A percentile compares a stretch with the other conserved stretches of the same genome.
Evolutionary conservation across 1,140 invertebrate species (phyloP).

Genomic region (Aphidius ervi): DNA sequence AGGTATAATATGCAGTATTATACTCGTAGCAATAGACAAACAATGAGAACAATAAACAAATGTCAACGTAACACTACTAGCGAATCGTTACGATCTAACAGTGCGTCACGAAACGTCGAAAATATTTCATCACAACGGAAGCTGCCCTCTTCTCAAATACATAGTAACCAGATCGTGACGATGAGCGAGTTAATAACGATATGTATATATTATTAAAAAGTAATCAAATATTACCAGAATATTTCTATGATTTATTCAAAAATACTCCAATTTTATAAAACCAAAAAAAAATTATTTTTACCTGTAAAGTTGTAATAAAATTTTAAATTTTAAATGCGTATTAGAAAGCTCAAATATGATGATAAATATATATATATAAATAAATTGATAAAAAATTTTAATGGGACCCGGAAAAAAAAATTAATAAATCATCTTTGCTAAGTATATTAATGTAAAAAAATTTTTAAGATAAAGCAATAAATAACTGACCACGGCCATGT

Average conservation of each 20-base stretch:
- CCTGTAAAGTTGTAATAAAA: too few relatives aligned
- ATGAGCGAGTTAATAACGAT: slow-evolving; percentile 16
- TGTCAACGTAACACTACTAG: slow-evolving; percentile 25
- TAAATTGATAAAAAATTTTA: too few relatives aligned
- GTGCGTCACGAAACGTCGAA: slow-evolving; percentile 27
- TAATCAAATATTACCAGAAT: slow-evolving; percentile 12
- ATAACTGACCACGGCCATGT: too few relatives aligned
- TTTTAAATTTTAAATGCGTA: too few relatives aligned
- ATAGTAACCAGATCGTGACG: slow-evolving; percentile 28
- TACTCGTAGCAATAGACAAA: slow-evolving; percentile 13
- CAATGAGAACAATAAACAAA: slow-evolving; percentile 27
- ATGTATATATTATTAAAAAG: slow-evolving; percentile 11
- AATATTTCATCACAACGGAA: slow-evolving; percentile 29
- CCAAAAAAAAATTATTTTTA: too few relatives aligned
- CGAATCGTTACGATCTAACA: slow-evolving; percentile 6
- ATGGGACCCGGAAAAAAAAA: too few relatives aligned
- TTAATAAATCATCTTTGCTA: too few relatives aligned
- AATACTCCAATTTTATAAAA: not conserved
- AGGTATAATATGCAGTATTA: slow-evolving; percentile 16
- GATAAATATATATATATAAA: too few relatives aligned
- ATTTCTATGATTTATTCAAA: too few relatives aligned
- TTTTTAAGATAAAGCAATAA: too few relatives aligned
- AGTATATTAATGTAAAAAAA: too few relatives aligned
- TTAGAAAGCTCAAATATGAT: too few relatives aligned
- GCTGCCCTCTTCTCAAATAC: slow-evolving; percentile 16